A percentile compares a stretch with the other conserved stretches of the same genome.
These are phyloP conservation scores for Cotesia vestalis DNA, from an alignment of 1,140 invertebrate genomes.

Conservation along the genomic window DNA sequence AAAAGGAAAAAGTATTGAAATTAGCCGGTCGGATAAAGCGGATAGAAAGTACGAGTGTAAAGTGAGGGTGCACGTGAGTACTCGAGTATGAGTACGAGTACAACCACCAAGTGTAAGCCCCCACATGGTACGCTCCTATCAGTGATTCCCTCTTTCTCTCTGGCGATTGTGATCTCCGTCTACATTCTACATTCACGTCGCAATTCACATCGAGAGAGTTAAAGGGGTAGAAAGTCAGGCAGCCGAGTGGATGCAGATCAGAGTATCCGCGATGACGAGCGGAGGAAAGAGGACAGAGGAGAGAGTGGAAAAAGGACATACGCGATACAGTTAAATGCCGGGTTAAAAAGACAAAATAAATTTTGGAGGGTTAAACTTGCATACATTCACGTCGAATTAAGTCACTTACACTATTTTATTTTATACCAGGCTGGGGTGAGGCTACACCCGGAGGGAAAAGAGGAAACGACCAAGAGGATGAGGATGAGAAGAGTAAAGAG, in stretches of 20 bases:
- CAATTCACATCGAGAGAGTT: neutral
- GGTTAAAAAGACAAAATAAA: constrained; percentile 27
- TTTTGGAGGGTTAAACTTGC: constrained; percentile 28
- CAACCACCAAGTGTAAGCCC: no score
- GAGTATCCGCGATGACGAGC: constrained; percentile 31
- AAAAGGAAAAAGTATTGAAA: constrained; percentile 51
- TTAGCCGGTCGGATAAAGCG: constrained; percentile 47
- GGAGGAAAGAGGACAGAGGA: constrained; percentile 35
- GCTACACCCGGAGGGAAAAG: neutral
- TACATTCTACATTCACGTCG: no score
- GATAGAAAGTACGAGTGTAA: no score
- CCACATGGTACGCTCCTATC: no score
- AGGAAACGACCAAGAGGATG: neutral
- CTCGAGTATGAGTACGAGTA: no score
- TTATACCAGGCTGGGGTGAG: neutral
- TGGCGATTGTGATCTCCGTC: no score
- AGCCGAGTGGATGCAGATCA: neutral
- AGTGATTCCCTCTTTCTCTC: no score
- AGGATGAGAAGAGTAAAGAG: neutral
- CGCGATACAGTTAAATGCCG: constrained; percentile 23
- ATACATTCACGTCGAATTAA: constrained; percentile 46
- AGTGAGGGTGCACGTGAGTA: constrained; percentile 19
- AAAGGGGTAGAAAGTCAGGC: constrained; percentile 28
- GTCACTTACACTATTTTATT: constrained; percentile 36
- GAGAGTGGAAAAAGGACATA: constrained; percentile 13